Conservation (phyloP, 2,797 vertebrate species). For the Coranthus polyacanthus region DNA sequence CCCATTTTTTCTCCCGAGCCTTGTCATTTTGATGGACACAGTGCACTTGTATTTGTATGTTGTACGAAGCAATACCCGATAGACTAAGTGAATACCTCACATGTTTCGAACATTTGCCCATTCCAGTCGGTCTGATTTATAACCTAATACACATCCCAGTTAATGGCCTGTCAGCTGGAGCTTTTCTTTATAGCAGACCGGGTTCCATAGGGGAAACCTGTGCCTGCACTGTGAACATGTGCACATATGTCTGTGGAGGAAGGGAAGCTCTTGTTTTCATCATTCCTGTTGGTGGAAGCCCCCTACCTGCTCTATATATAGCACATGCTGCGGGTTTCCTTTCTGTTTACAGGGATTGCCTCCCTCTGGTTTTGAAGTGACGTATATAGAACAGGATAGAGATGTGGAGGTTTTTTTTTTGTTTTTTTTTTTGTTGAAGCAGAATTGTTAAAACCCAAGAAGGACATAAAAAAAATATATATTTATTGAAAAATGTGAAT, state of each 20-base stretch:
- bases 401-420: too few relatives aligned
- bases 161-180: constrained; percentile 67
- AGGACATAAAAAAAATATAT: background rate
- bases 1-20: background rate
- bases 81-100: constrained; percentile 31
- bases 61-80: constrained; percentile 29
- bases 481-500: too few relatives aligned
- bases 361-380: background rate
- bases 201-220: constrained; percentile 35
- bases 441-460: background rate
- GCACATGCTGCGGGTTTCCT: constrained; percentile 24
- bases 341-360: constrained; percentile 30
- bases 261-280: constrained; percentile 40
- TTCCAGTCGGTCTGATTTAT: constrained; percentile 66
- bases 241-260: constrained; percentile 32
- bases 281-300: constrained; percentile 27
- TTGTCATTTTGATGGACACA: constrained; percentile 34
- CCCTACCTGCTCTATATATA: constrained; percentile 46
- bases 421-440: background rate
- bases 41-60: constrained; percentile 33
- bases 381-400: background rate
- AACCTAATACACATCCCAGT: constrained; percentile 44
- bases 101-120: constrained; percentile 41
- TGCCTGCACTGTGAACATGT: constrained; percentile 20
- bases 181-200: constrained; percentile 62